Percentiles rank a stretch among this genome's conserved stretches.
Conservation (phyloP, 2,113 vertebrate genomes). For the Rynchops niger region DNA sequence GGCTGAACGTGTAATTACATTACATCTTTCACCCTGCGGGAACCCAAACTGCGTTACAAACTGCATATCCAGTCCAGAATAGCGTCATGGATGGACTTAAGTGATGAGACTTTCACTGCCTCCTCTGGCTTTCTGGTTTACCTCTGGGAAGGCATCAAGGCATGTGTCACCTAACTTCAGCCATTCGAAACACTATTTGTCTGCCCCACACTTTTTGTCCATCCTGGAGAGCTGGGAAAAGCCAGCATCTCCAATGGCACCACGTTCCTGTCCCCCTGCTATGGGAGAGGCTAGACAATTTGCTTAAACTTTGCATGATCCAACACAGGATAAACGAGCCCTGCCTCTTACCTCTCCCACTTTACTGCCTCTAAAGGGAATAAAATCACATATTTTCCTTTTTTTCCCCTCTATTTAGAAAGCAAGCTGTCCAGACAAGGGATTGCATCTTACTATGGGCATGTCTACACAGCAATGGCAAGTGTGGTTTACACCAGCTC, state of each 20-base stretch:
- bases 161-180: background rate
- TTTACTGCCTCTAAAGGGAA: background rate
- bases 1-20: background rate
- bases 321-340: background rate
- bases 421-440: background rate
- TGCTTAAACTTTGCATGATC: background rate
- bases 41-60: background rate
- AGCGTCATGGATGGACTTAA: background rate
- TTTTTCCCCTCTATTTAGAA: background rate
- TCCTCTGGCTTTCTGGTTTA: background rate
- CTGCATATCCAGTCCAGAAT: background rate
- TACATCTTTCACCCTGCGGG: background rate
- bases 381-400: background rate
- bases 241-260: background rate
- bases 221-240: background rate
- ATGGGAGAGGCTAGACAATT: background rate
- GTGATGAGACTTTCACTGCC: background rate
- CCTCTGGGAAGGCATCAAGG: background rate
- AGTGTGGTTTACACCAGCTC: background rate
- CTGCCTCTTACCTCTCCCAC: background rate
- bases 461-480: fast-evolving
- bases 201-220: background rate
- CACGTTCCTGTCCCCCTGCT: background rate
- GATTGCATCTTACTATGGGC: background rate
- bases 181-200: background rate